Base-by-base conservation (phyloP, 1,140 invertebrate genomes). In the Stegodyphus mimosarum region DNA sequence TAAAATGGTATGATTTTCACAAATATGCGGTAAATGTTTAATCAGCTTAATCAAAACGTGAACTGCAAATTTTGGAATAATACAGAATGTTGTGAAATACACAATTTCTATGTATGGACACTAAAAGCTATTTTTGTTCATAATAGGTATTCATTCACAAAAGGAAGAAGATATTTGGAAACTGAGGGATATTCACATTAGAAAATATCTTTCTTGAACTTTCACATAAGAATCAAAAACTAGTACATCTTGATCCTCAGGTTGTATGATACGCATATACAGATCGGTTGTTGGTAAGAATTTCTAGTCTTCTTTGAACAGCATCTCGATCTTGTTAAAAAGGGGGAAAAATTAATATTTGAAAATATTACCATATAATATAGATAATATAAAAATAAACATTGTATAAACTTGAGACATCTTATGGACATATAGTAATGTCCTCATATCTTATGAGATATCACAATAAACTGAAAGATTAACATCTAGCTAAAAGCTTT, bases 241-340 rank as follows among this genome's bases (percentile, higher is more conserved):
- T 49, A 13, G 18, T 53, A 18, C 11, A 15, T 63, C 11, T 33
- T 18, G 17, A 11, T 60, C 69, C 50, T 84, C 70, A 84, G 9
- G 72, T 84, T 13, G 64, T 76, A 50, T 69, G 81, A n/a, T 72
- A 77, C 10, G 74, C 74, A 66, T 77, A 77, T 7, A 7, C 81
- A 55, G 74, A 86, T 9, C 74, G 51, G 60, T 73, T 86, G 69
- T 78, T 78, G 33, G 74, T 51, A 15, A 78, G 74, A 17, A 86
- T 78, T 52, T 64, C 60, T 52, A 86, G 11, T 33, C 83, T 70
- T 49, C 74, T 77, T 72, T 77, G 53, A 9, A 86, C 83, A 51
- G 83, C 83, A 77, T 78, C 74, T 15, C 69, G 74, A 77, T 86
- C 83, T 86, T 48, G 33, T 33, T 18, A 67, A 49, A 53, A 53